Base-by-base conservation (phyloP, 1,140 invertebrate species). In the Homarus americanus region DNA sequence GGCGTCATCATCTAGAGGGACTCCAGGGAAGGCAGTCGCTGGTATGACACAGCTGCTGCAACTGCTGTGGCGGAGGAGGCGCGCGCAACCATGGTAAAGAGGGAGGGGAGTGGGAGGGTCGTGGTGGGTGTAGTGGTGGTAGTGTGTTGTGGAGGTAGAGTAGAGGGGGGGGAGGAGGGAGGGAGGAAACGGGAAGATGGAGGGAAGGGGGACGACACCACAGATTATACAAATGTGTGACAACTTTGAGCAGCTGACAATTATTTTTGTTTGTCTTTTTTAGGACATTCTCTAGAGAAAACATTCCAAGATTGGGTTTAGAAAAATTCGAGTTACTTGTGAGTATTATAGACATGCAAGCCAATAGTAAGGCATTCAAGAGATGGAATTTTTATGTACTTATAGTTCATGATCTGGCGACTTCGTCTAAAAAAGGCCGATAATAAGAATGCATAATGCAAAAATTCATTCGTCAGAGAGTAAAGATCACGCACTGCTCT, bases 381-480 rank as follows among this genome's bases (percentile, higher is more conserved):
- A 40, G 36, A 76, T 76, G 36, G 73, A 76, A 38, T 40, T 44
- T 76, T 9, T 4, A 9, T 15, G 36, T 38, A 76, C 15, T 69
- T 69, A 40, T 80, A 66, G 38, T 83, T 83, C 20, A 72, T 41
- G 41, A 72, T 38, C 36, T 49, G 40, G 82, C 63, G 82, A 53
- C 82, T 84, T 84, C 38, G 82, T 84, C 82, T 72, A 84, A 44
- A 58, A 44, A 84, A 72, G 82, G 82, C 58, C 69, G 82, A 84
- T 53, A 44, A 38, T 36, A 36, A 36, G 32, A 82, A 63, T 34
- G 79, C 49, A 82, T 82, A 63, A 63, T 36, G 79, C 79, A 82
- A 58, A 49, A 63, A 36, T 24, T 76, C 73, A 76, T 40, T 15
- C 73, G 73, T 9, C 73, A 76, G 73, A 40, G 73, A n/a, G 73